Evolutionary conservation across 1,140 invertebrate genomes (phyloP).

Genomic region (Danaus melanippus): DNA sequence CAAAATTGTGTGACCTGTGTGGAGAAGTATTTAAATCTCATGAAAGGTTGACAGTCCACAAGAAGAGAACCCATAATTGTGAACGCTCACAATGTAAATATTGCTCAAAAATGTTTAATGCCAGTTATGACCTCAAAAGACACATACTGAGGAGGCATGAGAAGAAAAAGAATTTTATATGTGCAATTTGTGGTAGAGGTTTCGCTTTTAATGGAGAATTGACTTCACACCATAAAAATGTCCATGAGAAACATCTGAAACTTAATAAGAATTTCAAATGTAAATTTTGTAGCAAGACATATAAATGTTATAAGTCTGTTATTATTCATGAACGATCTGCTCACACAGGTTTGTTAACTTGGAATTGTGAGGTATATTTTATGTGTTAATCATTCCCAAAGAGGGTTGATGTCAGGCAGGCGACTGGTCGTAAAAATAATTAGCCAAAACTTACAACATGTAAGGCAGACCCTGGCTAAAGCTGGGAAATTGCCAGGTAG

Average conservation of each 20-base stretch:
- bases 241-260: conserved; percentile 50
- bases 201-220: conserved; percentile 63
- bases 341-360: conserved; percentile 52
- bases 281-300: conserved; percentile 60
- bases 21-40: conserved; percentile 44
- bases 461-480: too few species aligned
- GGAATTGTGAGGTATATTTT: too few species aligned
- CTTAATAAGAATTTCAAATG: conserved; percentile 50
- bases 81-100: conserved; percentile 41
- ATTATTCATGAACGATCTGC: conserved; percentile 64
- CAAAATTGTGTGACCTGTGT: conserved; percentile 56
- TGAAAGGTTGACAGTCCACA: conserved; percentile 41
- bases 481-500: too few species aligned
- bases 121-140: conserved; percentile 53
- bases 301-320: conserved; percentile 60
- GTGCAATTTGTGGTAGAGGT: conserved; percentile 46
- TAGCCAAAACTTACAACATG: too few species aligned
- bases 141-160: conserved; percentile 60
- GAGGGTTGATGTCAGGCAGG: too few species aligned
- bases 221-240: conserved; percentile 45
- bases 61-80: conserved; percentile 40
- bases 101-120: conserved; percentile 46
- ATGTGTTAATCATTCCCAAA: too few species aligned
- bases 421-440: too few species aligned
- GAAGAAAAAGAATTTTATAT: conserved; percentile 48